phyloP scores from a whole-genome alignment of 1,140 invertebrate species.

The Drosophila cardini region DNA sequence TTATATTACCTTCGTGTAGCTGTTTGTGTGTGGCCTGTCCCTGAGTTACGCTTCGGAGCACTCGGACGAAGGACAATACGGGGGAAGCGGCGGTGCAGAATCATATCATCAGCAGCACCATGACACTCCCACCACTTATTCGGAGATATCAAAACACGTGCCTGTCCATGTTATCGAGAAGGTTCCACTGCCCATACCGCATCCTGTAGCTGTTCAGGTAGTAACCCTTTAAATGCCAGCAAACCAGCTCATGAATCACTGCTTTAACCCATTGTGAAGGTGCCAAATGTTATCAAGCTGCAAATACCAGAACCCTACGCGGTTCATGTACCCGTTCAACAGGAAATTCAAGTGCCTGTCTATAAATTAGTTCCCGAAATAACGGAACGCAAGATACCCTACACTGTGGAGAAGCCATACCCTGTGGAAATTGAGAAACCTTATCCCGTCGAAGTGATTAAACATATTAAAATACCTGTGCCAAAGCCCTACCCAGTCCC shows the following conservation, averaged over 20 bases:
- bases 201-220: conserved; percentile 89
- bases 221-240: neutral
- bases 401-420: conserved; percentile 90
- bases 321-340: conserved; percentile 88
- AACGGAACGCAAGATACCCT: conserved; percentile 91
- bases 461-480: conserved; percentile 90
- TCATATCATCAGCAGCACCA: conserved; percentile 64
- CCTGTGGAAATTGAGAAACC: conserved; percentile 91
- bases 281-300: conserved; percentile 90
- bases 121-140: conserved; percentile 86
- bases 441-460: conserved; percentile 91
- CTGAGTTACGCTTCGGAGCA: conserved; percentile 67
- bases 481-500: conserved; percentile 92
- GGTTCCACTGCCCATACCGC: conserved; percentile 90
- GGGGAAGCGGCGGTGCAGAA: conserved; percentile 39
- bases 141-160: conserved; percentile 89
- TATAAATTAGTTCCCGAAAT: conserved; percentile 88
- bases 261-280: conserved; percentile 50
- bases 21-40: conserved; percentile 57
- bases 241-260: neutral
- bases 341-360: conserved; percentile 90
- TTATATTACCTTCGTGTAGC: conserved; percentile 15
- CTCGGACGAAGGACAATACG: conserved; percentile 53
- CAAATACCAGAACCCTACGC: conserved; percentile 91
- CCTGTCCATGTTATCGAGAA: conserved; percentile 91